Evolutionary conservation across 2,113 vertebrate species (phyloP), one percentile per base, ranked within the genome.

Genomic region (Apteryx owenii): DNA sequence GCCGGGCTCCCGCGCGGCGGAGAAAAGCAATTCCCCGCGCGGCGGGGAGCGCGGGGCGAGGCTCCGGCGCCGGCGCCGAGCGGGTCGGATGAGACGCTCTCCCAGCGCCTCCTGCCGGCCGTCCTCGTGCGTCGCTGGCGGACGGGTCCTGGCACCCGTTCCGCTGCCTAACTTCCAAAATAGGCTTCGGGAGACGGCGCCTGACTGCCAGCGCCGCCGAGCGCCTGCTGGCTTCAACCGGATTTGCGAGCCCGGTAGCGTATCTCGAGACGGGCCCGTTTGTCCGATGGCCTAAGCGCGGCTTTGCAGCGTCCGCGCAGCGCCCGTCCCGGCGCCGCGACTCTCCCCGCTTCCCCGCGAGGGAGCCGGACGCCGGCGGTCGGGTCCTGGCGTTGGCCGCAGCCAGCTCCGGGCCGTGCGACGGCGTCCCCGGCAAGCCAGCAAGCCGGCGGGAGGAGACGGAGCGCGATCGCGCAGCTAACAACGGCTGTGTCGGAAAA

Each of bases 391-490:
- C 5, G 5, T 29, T 36, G 53, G 38, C 26, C 29, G 17, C 38
- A 22, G 36, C 36, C 36, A 36, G 36, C 36, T 36, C 36, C 36
- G 36, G 36, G 36, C 36, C 36, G 36, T 36, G 36, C 36, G 36
- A 6, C 36, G 36, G 36, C 36, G 36, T 58, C 29, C 56, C 56
- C 16, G 19, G 56, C 56, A 2, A 66, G 40, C 25, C 9, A 33
- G 21, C 28, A 44, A 1, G 29, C 25, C 10, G 2, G 28, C n/a
- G 21, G 44, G 25, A 23, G 68, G 28, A 20, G 38, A 40, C 13
- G 53, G 38, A 25, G 69, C 0, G 3, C 5, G n/a, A 6, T 15
- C 2, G 11, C 1, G 15, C 17, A 1, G 1, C 0, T 8, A 0
- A 22, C 28, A 0, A 22, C 28, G 29, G 12, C 28, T 60, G 68